These are phyloP conservation scores for Amazonetta brasiliensis DNA, from an alignment of 2,797 vertebrate species.

Conservation along the genomic window DNA sequence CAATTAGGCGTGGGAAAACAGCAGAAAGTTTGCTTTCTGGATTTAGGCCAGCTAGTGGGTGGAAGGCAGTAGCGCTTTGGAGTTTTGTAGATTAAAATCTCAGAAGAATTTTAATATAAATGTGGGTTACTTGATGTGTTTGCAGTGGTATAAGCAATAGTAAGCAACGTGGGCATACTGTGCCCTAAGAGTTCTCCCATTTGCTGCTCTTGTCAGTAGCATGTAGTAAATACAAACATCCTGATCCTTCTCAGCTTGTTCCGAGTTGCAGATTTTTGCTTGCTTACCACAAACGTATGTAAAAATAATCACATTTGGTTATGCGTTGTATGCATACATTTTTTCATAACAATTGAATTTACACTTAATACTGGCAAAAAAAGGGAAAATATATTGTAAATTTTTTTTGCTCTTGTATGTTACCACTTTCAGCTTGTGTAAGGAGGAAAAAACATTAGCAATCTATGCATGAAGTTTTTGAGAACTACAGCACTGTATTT, in stretches of 20 bases:
- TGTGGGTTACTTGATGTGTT: slow-evolving; percentile 22
- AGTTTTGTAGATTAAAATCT: slow-evolving; percentile 45
- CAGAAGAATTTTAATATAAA: background rate
- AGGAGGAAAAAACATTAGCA: too few species aligned
- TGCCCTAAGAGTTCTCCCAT: background rate
- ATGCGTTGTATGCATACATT: accelerated
- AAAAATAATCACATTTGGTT: background rate
- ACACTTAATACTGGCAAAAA: background rate
- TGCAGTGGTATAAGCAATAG: background rate
- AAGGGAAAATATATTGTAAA: background rate
- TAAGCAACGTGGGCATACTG: background rate
- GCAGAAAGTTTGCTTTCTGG: slow-evolving; percentile 40
- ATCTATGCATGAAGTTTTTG: background rate
- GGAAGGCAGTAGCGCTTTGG: slow-evolving; percentile 16
- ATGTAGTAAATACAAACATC: background rate
- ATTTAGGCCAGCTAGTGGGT: slow-evolving; percentile 30
- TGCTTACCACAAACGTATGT: background rate
- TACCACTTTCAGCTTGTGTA: background rate
- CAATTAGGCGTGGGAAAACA: slow-evolving; percentile 46
- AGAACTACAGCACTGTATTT: background rate
- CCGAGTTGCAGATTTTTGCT: background rate
- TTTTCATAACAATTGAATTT: background rate
- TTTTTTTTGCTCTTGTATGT: background rate
- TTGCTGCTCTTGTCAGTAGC: background rate
- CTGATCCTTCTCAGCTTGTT: background rate